These are phyloP conservation scores for Montipora capitata DNA, from an alignment of 92 coral and sea anemone species.

Conservation along the genomic window DNA sequence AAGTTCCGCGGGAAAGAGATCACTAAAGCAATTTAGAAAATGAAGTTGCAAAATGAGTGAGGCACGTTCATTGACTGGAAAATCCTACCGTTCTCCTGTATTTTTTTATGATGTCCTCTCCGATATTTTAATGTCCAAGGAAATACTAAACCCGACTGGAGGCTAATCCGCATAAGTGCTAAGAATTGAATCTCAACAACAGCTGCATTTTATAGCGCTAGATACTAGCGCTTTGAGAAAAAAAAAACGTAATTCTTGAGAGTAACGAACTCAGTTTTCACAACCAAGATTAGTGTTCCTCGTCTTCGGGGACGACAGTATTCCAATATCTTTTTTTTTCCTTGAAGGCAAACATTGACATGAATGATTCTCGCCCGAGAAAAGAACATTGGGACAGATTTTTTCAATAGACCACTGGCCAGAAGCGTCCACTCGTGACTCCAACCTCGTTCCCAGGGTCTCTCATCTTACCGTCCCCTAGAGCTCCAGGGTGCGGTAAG, in stretches of 20 bases:
- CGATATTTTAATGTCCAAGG: not conserved
- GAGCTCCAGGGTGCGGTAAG: too few species aligned
- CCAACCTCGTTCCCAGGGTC: not conserved
- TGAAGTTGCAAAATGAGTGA: not conserved
- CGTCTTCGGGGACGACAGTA: slow-evolving; percentile 6
- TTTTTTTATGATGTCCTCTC: slow-evolving; percentile 5
- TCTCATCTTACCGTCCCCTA: too few species aligned
- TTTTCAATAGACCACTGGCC: slow-evolving; percentile 9
- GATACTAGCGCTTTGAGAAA: not conserved
- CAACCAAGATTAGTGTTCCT: not conserved
- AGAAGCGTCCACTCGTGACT: not conserved
- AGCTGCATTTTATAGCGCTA: not conserved
- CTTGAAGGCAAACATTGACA: slow-evolving; percentile 13
- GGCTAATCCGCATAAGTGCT: not conserved
- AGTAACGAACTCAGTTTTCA: slow-evolving; percentile 7
- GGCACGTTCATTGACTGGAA: not conserved
- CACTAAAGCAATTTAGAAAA: not conserved
- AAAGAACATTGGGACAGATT: not conserved
- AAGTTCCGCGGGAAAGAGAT: slow-evolving; percentile 1
- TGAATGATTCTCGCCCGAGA: slow-evolving; percentile 1
- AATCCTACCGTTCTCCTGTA: not conserved
- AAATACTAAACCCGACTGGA: not conserved
- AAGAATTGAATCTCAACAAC: too few species aligned
- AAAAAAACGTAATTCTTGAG: not conserved
- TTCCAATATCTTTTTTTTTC: slow-evolving; percentile 2